phyloP scores from a whole-genome alignment of 2,113 vertebrate genomes.

The Stegostoma tigrinum region DNA sequence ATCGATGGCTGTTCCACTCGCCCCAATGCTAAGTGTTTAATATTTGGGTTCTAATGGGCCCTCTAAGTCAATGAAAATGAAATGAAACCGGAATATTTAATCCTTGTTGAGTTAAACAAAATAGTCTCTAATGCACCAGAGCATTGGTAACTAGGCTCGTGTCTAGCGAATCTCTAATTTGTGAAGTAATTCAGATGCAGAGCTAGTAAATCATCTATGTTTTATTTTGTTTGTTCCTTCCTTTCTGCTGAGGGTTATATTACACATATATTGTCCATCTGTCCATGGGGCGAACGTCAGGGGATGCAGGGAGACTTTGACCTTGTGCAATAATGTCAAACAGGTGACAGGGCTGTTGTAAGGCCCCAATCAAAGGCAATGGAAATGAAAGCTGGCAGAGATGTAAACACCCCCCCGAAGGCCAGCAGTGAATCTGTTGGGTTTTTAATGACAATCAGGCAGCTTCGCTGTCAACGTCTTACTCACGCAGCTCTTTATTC shows the following conservation, averaged over 20 bases:
- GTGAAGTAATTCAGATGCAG: background rate
- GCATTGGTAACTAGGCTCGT: background rate
- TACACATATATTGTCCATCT: background rate
- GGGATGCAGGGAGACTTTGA: background rate
- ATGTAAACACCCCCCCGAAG: background rate
- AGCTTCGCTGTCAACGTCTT: background rate
- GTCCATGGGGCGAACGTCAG: background rate
- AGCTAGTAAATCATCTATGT: background rate
- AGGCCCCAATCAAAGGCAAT: background rate
- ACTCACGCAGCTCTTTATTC: background rate
- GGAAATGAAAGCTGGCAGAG: background rate
- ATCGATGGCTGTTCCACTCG: background rate
- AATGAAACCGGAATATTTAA: constrained; percentile 21
- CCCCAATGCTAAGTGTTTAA: background rate
- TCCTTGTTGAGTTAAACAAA: background rate
- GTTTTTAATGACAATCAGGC: background rate
- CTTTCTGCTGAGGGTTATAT: background rate
- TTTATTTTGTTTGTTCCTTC: background rate
- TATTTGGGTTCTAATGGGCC: background rate
- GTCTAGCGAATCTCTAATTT: background rate
- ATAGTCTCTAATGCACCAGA: background rate
- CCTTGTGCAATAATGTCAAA: background rate
- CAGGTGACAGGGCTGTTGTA: background rate
- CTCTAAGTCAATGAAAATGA: background rate
- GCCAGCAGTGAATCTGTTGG: background rate